phyloP scores from a whole-genome alignment of 2,797 vertebrate genomes.

The Chloroceryle inda region DNA sequence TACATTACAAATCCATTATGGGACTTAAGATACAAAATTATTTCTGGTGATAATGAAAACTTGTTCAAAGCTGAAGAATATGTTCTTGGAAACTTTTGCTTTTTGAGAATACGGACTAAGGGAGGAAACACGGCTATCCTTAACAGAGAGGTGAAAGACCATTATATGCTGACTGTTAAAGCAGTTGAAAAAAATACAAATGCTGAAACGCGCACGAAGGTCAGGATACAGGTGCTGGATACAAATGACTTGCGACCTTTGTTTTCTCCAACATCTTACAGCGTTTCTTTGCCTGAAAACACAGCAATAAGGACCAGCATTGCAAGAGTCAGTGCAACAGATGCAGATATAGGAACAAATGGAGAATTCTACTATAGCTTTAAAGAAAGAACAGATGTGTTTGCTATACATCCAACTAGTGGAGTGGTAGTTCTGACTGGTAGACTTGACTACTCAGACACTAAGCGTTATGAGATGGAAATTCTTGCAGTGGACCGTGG shows the following conservation, averaged over 20 bases:
- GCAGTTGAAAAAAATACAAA: conserved; percentile 90
- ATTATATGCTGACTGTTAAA: conserved; percentile 92
- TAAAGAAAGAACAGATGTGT: conserved; percentile 94
- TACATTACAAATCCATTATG: conserved; percentile 87
- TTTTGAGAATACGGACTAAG: conserved; percentile 98
- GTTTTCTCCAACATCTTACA: conserved; percentile 98
- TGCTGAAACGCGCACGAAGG: conserved; percentile 87
- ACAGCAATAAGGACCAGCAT: conserved; percentile 92
- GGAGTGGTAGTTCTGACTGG: conserved; percentile 93
- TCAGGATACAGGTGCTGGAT: conserved; percentile 95
- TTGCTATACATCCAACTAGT: conserved; percentile 96
- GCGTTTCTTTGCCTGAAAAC: conserved; percentile 93
- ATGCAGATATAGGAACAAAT: conserved; percentile 98
- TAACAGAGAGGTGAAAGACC: conserved; percentile 97
- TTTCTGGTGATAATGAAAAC: conserved; percentile 97
- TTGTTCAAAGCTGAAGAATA: conserved; percentile 98
- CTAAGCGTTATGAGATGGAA: conserved; percentile 91
- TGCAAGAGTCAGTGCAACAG: conserved; percentile 93
- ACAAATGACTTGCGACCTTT: conserved; percentile 97
- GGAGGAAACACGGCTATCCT: conserved; percentile 98
- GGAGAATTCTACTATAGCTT: conserved; percentile 99
- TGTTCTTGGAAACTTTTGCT: conserved; percentile 95
- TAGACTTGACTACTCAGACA: conserved; percentile 90
- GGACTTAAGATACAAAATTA: conserved; percentile 97
- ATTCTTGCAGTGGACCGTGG: conserved; percentile 96